Evolutionary conservation across 2,797 vertebrate genomes (phyloP).

Genomic region (Numenius phaeopus): DNA sequence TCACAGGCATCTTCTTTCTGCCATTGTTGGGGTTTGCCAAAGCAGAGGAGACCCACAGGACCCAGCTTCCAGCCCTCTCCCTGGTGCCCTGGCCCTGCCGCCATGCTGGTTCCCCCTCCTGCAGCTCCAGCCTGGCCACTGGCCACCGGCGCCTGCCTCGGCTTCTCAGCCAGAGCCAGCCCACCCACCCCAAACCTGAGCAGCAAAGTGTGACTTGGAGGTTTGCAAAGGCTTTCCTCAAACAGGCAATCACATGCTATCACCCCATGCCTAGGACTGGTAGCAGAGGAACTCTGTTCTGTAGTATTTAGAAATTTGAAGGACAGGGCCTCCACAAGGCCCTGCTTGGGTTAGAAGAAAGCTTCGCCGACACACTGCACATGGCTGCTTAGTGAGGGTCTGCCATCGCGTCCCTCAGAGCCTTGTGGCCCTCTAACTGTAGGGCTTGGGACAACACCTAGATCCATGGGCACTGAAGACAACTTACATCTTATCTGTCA

Average conservation of each 20-base stretch:
- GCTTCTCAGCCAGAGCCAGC: not conserved
- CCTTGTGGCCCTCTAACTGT: rapidly evolving
- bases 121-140: not conserved
- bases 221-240: not conserved
- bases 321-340: not conserved
- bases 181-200: not conserved
- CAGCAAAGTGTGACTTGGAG: not conserved
- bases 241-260: not conserved
- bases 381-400: not conserved
- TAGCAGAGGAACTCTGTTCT: not conserved
- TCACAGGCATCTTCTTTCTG: rapidly evolving
- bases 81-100: rapidly evolving
- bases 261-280: rapidly evolving
- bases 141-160: rapidly evolving
- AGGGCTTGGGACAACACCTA: not conserved
- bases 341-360: not conserved
- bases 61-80: not conserved
- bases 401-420: not conserved
- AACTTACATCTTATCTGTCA: rapidly evolving
- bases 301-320: not conserved
- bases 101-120: rapidly evolving
- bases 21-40: rapidly evolving
- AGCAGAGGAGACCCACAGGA: not conserved
- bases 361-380: rapidly evolving
- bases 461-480: rapidly evolving